These are phyloP conservation scores for Pangasius krempfi DNA, from an alignment of 2,797 vertebrate species.

Conservation along the genomic window DNA sequence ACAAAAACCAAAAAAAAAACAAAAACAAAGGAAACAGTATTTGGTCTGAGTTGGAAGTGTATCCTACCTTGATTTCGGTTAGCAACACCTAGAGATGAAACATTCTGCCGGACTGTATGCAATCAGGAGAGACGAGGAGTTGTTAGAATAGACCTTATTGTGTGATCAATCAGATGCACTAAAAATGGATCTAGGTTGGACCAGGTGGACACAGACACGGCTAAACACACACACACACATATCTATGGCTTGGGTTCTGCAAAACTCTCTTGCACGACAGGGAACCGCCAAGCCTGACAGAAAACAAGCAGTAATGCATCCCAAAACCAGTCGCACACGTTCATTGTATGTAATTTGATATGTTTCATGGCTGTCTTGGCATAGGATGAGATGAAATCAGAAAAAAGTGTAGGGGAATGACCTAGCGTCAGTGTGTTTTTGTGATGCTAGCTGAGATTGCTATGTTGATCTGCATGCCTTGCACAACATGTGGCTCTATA, in stretches of 20 bases:
- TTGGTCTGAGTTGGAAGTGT: conserved; percentile 67
- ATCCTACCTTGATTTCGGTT: conserved; percentile 99
- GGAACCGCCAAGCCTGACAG: conserved; percentile 77
- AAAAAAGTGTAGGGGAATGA: not conserved
- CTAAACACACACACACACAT: conserved; percentile 82
- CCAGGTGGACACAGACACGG: conserved; percentile 82
- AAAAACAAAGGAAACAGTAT: conserved; percentile 74
- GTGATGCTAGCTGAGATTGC: conserved; percentile 43
- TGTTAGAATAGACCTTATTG: conserved; percentile 83
- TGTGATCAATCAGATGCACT: conserved; percentile 65
- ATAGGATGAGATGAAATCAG: conserved; percentile 46
- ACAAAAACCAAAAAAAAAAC: conserved; percentile 72
- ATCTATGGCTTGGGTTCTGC: conserved; percentile 76
- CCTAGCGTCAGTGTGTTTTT: conserved; percentile 4
- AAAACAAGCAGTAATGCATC: conserved; percentile 86
- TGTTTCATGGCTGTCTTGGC: conserved; percentile 56
- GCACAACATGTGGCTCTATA: conserved; percentile 36
- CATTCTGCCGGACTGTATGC: conserved; percentile 97
- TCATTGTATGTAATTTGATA: conserved; percentile 73
- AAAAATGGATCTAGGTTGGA: conserved; percentile 70
- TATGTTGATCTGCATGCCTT: conserved; percentile 34
- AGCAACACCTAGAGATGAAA: conserved; percentile 99
- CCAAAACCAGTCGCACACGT: conserved; percentile 75
- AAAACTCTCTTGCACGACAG: conserved; percentile 79
- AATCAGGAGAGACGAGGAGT: conserved; percentile 92